Percentiles rank a stretch among this genome's conserved stretches.
Conservation (phyloP, 1,140 invertebrate species). For the Medauroidea extradentata region DNA sequence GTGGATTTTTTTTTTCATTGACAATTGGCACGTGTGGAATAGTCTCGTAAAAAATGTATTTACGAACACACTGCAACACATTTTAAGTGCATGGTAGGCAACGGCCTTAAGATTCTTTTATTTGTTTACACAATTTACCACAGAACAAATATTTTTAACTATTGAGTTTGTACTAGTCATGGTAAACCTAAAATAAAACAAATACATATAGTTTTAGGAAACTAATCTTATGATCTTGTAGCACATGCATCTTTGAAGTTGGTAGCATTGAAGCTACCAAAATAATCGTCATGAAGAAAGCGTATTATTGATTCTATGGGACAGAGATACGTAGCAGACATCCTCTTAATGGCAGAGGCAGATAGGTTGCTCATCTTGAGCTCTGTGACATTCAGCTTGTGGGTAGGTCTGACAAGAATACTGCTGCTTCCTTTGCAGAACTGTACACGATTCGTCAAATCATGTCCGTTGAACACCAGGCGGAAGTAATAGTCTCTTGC, state of each 20-base stretch:
- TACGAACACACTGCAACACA: too few relatives aligned
- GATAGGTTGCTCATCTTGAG: not conserved
- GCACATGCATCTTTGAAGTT: conserved; percentile 80
- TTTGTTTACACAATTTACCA: too few relatives aligned
- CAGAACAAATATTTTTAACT: too few relatives aligned
- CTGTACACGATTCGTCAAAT: conserved; percentile 72
- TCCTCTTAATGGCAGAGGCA: not conserved
- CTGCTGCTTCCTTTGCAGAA: conserved; percentile 62
- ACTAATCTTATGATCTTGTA: not conserved
- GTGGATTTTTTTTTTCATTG: too few relatives aligned
- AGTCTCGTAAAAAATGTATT: too few relatives aligned
- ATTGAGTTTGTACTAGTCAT: too few relatives aligned
- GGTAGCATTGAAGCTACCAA: conserved; percentile 68
- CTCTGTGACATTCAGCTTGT: not conserved
- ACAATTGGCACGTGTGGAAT: too few relatives aligned
- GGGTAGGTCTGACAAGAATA: not conserved
- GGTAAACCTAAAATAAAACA: too few relatives aligned
- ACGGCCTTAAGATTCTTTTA: too few relatives aligned
- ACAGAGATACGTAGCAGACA: conserved; percentile 53
- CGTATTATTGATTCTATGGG: conserved; percentile 79
- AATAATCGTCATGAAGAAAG: conserved; percentile 82
- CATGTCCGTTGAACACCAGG: conserved; percentile 79
- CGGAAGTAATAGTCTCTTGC: conserved; percentile 73
- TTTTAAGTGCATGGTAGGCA: too few relatives aligned
- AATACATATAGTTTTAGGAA: too few relatives aligned